Base-by-base conservation (phyloP, 2,113 vertebrate genomes). In the Gymnogyps californianus region DNA sequence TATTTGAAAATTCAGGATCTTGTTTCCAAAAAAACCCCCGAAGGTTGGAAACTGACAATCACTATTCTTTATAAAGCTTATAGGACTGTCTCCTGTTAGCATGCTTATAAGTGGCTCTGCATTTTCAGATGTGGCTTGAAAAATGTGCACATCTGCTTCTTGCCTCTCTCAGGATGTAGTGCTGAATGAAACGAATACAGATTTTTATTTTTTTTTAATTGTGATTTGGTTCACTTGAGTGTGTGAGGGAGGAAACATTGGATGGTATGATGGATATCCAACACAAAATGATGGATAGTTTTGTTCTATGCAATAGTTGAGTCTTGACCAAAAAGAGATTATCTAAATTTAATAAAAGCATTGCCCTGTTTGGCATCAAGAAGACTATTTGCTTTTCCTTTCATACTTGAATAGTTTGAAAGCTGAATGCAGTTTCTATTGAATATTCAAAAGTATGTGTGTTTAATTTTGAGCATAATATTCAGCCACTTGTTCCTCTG, bases 331-430 rank as follows among this genome's bases (percentile, higher is more conserved):
- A 98, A 96, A 93, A 80, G 83, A 96, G 67, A 87, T 92, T 49
- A 94, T 90, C 93, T 97, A 97, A 94, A 97, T 98, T 91, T 93
- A 93, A 55, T 91, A 93, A 95, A 96, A 75, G 75, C 20, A 67
- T 78, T 91, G 64, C 79, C 94, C 44, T 65, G 26, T 96, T 65
- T 84, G 64, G 70, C 88, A 69, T 67, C 59, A 91, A 69, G 91
- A 93, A 85, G 66, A 26, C 47, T 83, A 24, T 84, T 81, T 93
- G 70, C 81, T 91, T 84, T 96, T 83, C 21, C 16, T 94, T 71
- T 84, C 36, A 46, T 55, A 46, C 40, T 83, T 91, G 77, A 80
- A 16, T 79, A 92, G 64, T 72, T 97, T 75, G 96, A 93, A 86
- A 97, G 78, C 67, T 93, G 69, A 97, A 78, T 96, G 90, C 83